phyloP scores from a whole-genome alignment of 1,140 invertebrate species.

The Bicyclus anynana region DNA sequence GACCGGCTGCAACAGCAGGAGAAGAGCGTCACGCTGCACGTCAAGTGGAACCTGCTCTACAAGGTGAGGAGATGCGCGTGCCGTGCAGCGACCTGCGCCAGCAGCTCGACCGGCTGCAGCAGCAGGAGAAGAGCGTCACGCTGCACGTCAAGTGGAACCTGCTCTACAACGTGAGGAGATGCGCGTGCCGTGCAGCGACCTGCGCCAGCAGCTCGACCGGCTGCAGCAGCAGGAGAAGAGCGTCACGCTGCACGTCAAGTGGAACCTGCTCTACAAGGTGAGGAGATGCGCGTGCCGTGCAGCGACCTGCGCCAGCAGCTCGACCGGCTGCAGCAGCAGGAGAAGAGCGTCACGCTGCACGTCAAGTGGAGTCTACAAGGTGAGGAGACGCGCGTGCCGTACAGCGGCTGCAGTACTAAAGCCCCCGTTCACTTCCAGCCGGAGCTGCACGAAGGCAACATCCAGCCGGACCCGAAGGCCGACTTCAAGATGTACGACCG shows the following conservation, averaged over 20 bases:
- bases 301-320: slow-evolving; percentile 76
- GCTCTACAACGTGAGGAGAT: slow-evolving; percentile 81
- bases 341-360: slow-evolving; percentile 82
- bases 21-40: slow-evolving; percentile 83
- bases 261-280: slow-evolving; percentile 86
- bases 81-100: slow-evolving; percentile 80
- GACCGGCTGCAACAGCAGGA: slow-evolving; percentile 44
- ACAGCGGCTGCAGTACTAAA: too few relatives aligned
- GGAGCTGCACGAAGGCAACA: slow-evolving; percentile 73
- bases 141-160: slow-evolving; percentile 89
- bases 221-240: slow-evolving; percentile 66
- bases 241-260: slow-evolving; percentile 87
- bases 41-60: slow-evolving; percentile 88
- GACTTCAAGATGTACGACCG: slow-evolving; percentile 88
- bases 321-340: slow-evolving; percentile 41
- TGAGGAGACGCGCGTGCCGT: slow-evolving; percentile 54
- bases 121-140: slow-evolving; percentile 77
- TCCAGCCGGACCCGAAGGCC: slow-evolving; percentile 81
- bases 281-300: slow-evolving; percentile 58
- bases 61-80: slow-evolving; percentile 80
- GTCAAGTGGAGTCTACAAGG: slow-evolving; percentile 90
- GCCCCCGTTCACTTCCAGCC: slow-evolving; percentile 64
- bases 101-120: slow-evolving; percentile 47
- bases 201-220: slow-evolving; percentile 73
- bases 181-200: slow-evolving; percentile 63